These are phyloP conservation scores for Timandra comae DNA, from an alignment of 2,888 invertebrate species.

Conservation along the genomic window DNA sequence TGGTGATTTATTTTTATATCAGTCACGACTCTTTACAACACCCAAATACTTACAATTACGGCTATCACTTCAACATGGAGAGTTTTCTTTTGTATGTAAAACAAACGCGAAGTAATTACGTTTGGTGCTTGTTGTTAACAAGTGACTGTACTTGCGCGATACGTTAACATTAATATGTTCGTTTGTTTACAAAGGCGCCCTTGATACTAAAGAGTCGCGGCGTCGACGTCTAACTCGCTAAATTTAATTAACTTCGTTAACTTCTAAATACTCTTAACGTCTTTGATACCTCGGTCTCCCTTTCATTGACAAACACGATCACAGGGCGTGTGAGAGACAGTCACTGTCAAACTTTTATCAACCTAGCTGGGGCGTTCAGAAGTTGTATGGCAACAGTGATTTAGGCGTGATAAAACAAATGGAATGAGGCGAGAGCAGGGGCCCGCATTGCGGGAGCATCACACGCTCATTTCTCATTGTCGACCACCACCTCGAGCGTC, in stretches of 20 bases:
- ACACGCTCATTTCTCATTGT: constrained; percentile 72
- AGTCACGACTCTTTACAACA: constrained; percentile 10
- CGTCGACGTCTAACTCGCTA: constrained; percentile 64
- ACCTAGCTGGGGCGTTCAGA: constrained; percentile 41
- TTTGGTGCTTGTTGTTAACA: constrained; percentile 53
- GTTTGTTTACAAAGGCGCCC: constrained; percentile 68
- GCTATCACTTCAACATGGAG: constrained; percentile 22
- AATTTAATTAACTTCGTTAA: constrained; percentile 77
- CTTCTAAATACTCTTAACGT: constrained; percentile 76
- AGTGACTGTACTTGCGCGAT: constrained; percentile 57
- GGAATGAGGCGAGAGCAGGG: constrained; percentile 49
- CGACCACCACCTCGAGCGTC: constrained; percentile 49
- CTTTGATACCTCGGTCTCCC: constrained; percentile 67
- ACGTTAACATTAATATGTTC: constrained; percentile 68
- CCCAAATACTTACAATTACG: constrained; percentile 9
- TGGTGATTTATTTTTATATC: constrained; percentile 47
- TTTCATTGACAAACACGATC: constrained; percentile 64
- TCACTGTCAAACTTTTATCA: constrained; percentile 69
- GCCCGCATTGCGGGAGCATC: constrained; percentile 70
- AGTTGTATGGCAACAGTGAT: constrained; percentile 68
- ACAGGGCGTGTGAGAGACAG: constrained; percentile 59
- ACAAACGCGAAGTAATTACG: constrained; percentile 56
- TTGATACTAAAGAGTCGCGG: constrained; percentile 64
- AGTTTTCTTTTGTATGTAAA: constrained; percentile 37
- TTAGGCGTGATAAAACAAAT: constrained; percentile 70